These are phyloP conservation scores for Notamacropus eugenii DNA, from an alignment of 2,797 vertebrate species.

Conservation along the genomic window DNA sequence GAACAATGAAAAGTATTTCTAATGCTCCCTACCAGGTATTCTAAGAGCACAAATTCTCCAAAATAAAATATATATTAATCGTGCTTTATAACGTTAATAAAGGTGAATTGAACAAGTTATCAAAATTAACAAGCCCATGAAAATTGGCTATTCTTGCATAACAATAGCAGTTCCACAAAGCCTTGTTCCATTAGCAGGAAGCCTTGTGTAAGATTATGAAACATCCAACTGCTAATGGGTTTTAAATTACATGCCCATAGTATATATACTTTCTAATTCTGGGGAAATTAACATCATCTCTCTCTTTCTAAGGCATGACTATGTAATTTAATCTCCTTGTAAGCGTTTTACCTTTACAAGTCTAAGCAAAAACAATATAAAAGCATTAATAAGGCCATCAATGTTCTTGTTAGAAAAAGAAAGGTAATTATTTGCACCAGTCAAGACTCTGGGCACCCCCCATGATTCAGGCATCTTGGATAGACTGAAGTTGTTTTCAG, in stretches of 20 bases:
- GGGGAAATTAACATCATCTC: slow-evolving; percentile 54
- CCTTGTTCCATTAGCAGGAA: slow-evolving; percentile 48
- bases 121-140: neutral
- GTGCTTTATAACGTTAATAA: neutral
- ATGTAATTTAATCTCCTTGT: neutral
- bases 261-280: slow-evolving; percentile 60
- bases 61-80: neutral
- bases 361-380: neutral
- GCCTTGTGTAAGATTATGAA: slow-evolving; percentile 38
- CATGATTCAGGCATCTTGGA: neutral
- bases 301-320: neutral
- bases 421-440: neutral
- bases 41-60: neutral
- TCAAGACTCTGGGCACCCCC: neutral
- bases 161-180: slow-evolving; percentile 33
- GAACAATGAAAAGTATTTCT: neutral
- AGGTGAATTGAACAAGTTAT: neutral
- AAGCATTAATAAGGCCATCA: slow-evolving; percentile 42
- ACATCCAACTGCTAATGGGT: slow-evolving; percentile 70
- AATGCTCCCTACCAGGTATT: neutral
- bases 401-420: slow-evolving; percentile 40
- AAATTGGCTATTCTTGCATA: neutral
- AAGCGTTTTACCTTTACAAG: slow-evolving; percentile 27
- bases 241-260: slow-evolving; percentile 73
- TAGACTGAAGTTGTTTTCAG: neutral